Base-by-base conservation (phyloP, 2,113 vertebrate genomes). In the Sphaerodactylus townsendi region DNA sequence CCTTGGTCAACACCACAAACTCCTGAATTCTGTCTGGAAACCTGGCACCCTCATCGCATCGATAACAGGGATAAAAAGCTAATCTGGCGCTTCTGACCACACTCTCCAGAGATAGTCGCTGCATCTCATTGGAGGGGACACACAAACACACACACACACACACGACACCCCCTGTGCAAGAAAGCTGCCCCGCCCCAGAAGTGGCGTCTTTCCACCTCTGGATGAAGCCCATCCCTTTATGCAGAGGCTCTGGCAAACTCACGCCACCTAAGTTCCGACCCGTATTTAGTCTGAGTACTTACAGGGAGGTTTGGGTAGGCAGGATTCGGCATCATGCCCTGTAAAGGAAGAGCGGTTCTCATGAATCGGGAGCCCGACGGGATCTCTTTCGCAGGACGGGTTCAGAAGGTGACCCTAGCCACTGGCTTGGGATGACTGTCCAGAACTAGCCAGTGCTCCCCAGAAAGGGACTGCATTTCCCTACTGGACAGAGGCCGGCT, bases 271-370 rank as follows among this genome's bases (percentile, higher is more conserved):
- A n/a, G n/a, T n/a, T 70, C 86, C 80, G 30, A 15, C 25, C 73
- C 30, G 19, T 46, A 14, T 10, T 77, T 48, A 25, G 14, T 50
- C 9, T 2, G 21, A 10, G 19, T 84, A 87, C 82, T 81, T 68
- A 87, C 86, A 9, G 86, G 86, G 37, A 87, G 71, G 71, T 35
- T 84, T 81, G 77, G 82, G 35, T 64, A 88, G 9, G 13, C 25
- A 14, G 59, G 69, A 28, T 75, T 19, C 23, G 72, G 53, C 83
- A 78, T 73, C 53, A 71, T 48, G 11, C 74, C 87, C 76, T 71
- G 15, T 37, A 14, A 14, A 50, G 33, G 74, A 44, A 84, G 15
- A 65, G 59, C 7, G 8, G 59, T 17, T 35, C 50, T 23, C 9
- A 3, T 35, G 2, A 53, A 21, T 21, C 21, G n/a, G 73, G 46